A percentile compares a stretch with the other conserved stretches of the same genome.
phyloP scores from a whole-genome alignment of 2,113 vertebrate species.

The Zosterops borbonicus region DNA sequence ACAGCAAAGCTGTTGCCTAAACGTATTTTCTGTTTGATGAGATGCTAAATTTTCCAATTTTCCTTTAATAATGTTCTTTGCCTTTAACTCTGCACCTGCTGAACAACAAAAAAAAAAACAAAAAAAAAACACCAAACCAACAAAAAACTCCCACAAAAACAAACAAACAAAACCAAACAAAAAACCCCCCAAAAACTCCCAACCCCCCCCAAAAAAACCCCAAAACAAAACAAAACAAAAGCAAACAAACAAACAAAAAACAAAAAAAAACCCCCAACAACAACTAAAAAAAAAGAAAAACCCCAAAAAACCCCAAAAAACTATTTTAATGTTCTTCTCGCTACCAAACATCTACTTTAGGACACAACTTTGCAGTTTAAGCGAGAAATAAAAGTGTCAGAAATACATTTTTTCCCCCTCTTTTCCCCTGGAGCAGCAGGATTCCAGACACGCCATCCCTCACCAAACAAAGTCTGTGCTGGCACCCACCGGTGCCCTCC shows the following conservation, averaged over 20 bases:
- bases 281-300: too few species aligned
- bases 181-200: too few species aligned
- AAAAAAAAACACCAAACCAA: too few species aligned
- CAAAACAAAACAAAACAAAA: too few species aligned
- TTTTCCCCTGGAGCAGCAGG: neutral
- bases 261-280: too few species aligned
- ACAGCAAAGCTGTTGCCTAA: neutral
- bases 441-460: neutral
- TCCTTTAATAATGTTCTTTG: neutral
- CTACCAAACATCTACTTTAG: neutral
- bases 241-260: too few species aligned
- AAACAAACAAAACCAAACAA: too few species aligned
- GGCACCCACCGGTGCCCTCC: neutral
- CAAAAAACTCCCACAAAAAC: too few species aligned
- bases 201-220: too few species aligned
- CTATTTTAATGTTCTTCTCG: neutral
- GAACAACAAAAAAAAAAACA: neutral
- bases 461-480: rapidly evolving
- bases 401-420: rapidly evolving
- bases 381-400: neutral
- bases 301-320: neutral
- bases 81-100: neutral
- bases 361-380: neutral
- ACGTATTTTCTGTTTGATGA: neutral
- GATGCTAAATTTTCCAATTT: neutral